Evolutionary conservation across 2,113 vertebrate species (phyloP).

Genomic region (Dipodomys merriami): DNA sequence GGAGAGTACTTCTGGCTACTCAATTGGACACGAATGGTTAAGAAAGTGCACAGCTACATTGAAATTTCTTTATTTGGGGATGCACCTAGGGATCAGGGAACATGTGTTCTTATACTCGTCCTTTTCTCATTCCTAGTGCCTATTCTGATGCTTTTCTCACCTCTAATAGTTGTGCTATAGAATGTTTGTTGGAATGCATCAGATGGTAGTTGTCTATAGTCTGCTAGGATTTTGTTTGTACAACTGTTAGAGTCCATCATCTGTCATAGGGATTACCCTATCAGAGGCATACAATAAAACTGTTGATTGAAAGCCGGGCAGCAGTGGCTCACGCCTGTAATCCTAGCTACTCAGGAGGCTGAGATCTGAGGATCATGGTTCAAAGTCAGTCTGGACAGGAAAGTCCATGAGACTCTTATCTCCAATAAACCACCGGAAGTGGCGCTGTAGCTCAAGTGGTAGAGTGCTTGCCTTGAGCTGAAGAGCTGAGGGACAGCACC

Average conservation of each 20-base stretch:
- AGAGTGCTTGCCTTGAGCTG: too few relatives aligned
- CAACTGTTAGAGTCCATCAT: not conserved
- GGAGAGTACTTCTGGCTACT: not conserved
- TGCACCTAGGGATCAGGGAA: not conserved
- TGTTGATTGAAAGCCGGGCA: not conserved
- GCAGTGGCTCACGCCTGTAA: too few relatives aligned
- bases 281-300: not conserved
- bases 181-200: not conserved
- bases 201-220: not conserved
- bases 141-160: not conserved
- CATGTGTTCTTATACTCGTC: not conserved
- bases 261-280: not conserved
- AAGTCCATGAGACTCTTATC: too few relatives aligned
- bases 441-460: too few relatives aligned
- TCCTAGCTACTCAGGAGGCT: too few relatives aligned
- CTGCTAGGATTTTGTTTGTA: constrained; percentile 8
- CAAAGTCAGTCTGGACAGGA: too few relatives aligned
- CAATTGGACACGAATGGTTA: not conserved
- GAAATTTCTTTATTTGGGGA: not conserved
- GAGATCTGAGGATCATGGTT: too few relatives aligned
- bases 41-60: not conserved
- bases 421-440: too few relatives aligned
- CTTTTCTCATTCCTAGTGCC: not conserved
- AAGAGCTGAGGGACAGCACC: too few relatives aligned
- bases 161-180: not conserved